Evolutionary conservation across 53 echinoderm and acorn worm genomes (phyloP).

Genomic region (Echinarachnius parma): DNA sequence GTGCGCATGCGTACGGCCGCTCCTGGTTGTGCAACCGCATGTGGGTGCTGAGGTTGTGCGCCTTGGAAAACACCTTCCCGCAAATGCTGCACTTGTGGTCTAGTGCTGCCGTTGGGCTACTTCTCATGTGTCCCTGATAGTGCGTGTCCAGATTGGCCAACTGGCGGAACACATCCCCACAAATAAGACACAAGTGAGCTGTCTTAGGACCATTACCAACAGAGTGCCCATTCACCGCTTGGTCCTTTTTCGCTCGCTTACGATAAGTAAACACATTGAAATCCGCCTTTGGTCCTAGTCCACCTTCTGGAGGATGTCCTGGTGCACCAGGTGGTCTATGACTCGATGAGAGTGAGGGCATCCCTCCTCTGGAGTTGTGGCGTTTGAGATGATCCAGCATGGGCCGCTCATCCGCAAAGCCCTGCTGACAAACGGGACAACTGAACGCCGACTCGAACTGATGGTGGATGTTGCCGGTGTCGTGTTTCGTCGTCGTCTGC

Average conservation of each 20-base stretch:
- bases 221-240: background rate
- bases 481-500: slow-evolving; percentile 20
- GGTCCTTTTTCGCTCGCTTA: background rate
- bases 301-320: background rate
- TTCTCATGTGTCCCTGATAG: slow-evolving; percentile 18
- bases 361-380: slow-evolving; percentile 35
- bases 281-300: slow-evolving; percentile 23
- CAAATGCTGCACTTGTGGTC: slow-evolving; percentile 36
- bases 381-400: slow-evolving; percentile 26
- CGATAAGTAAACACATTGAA: slow-evolving; percentile 21
- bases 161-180: slow-evolving; percentile 34
- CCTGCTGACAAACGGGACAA: slow-evolving; percentile 32
- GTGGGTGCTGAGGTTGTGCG: slow-evolving; percentile 18
- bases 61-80: slow-evolving; percentile 37
- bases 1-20: slow-evolving; percentile 48
- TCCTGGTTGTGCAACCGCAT: slow-evolving; percentile 53
- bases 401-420: slow-evolving; percentile 14
- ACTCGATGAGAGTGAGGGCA: background rate
- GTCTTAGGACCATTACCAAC: slow-evolving; percentile 4
- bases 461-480: background rate
- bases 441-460: background rate
- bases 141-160: slow-evolving; percentile 34
- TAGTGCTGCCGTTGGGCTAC: background rate
- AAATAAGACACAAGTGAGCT: slow-evolving; percentile 25
- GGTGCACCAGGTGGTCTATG: background rate